A percentile compares a stretch with the other conserved stretches of the same genome.
These are phyloP conservation scores for Andrena minutula DNA, from an alignment of 2,888 invertebrate species.

Conservation along the genomic window DNA sequence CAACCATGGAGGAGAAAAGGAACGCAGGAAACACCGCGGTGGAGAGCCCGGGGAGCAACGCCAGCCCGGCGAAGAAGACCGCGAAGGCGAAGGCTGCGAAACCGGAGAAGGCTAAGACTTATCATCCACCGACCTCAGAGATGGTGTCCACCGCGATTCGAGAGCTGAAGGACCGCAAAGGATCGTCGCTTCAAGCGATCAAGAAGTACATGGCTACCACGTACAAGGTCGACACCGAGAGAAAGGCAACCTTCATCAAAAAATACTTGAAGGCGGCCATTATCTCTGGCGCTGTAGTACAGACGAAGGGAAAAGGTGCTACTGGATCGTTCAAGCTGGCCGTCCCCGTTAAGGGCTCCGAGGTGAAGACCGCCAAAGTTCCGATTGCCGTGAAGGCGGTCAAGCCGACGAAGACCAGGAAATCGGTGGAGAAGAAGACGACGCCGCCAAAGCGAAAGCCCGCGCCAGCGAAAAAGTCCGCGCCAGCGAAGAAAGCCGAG, in stretches of 20 bases:
- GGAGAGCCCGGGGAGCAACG: conserved; percentile 14
- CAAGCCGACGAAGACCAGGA: conserved; percentile 14
- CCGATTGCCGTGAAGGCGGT: conserved; percentile 33
- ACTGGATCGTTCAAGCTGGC: conserved; percentile 86
- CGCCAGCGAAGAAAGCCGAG: conserved; percentile 54
- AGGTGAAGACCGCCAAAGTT: conserved; percentile 41
- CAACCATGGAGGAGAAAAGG: conserved; percentile 54
- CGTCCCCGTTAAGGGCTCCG: conserved; percentile 53
- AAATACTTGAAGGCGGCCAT: conserved; percentile 87
- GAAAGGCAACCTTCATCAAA: conserved; percentile 87
- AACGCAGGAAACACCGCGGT: conserved; percentile 48
- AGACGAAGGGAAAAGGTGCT: conserved; percentile 87
- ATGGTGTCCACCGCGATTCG: conserved; percentile 88
- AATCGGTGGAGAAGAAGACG: conserved; percentile 51
- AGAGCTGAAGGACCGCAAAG: conserved; percentile 86
- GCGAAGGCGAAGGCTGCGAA: conserved; percentile 69
- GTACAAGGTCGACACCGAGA: conserved; percentile 88
- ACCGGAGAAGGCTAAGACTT: conserved; percentile 80
- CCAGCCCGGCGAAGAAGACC: conserved; percentile 46
- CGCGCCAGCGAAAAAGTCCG: conserved; percentile 47
- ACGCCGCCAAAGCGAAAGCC: conserved; percentile 59
- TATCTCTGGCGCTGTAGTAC: conserved; percentile 86
- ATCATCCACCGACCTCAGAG: conserved; percentile 86
- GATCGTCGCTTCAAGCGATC: conserved; percentile 87
- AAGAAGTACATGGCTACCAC: conserved; percentile 88